A percentile compares a stretch with the other conserved stretches of the same genome.
Conservation (phyloP, 2,797 vertebrate genomes). For the Pteronotus mesoamericanus region DNA sequence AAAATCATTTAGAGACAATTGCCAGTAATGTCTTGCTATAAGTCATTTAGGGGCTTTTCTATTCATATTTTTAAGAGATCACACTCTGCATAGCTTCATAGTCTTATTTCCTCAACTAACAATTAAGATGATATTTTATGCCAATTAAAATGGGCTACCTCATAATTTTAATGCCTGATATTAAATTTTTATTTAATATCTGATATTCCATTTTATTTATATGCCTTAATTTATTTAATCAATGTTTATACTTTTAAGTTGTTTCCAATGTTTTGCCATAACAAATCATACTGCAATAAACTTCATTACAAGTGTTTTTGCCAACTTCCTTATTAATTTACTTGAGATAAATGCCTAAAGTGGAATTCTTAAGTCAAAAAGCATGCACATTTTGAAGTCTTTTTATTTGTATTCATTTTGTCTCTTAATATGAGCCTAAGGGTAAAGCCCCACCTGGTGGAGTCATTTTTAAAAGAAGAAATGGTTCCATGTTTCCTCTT, state of each 20-base stretch:
- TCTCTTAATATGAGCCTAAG: background rate
- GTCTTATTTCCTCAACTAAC: background rate
- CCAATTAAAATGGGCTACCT: background rate
- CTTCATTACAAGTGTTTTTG: constrained; percentile 21
- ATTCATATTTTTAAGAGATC: background rate
- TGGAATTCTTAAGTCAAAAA: constrained; percentile 21
- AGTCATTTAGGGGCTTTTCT: background rate
- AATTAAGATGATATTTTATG: background rate
- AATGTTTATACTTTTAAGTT: background rate
- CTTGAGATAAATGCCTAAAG: constrained; percentile 28
- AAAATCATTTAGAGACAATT: background rate
- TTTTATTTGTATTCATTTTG: background rate
- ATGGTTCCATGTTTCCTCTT: background rate
- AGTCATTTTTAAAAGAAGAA: constrained; percentile 20
- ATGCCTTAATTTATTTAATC: background rate
- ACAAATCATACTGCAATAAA: background rate
- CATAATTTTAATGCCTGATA: constrained; percentile 25
- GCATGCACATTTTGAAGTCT: background rate
- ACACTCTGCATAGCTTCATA: background rate
- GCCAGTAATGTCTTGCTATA: background rate
- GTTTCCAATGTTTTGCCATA: constrained; percentile 4
- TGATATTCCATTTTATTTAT: background rate
- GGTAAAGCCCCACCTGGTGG: background rate
- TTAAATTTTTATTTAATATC: no score
- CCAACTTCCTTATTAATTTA: background rate